Percentiles rank a stretch among this genome's conserved stretches.
phyloP scores from a whole-genome alignment of 2,888 invertebrate species.

The Eupeodes latifasciatus region DNA sequence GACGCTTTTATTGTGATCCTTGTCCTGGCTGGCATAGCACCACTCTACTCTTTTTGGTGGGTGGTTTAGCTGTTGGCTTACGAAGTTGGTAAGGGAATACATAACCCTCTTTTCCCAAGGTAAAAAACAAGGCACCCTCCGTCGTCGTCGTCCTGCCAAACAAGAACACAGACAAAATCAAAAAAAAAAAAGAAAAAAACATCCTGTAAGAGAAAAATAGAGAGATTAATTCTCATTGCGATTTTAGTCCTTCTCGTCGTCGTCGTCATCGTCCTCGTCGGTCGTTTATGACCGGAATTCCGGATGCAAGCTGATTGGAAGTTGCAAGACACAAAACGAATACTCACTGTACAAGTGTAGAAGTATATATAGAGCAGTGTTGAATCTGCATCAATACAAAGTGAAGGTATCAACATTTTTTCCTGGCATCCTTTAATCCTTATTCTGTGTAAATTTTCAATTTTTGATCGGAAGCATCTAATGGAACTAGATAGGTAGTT shows the following conservation, averaged over 20 bases:
- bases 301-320: conserved; percentile 59
- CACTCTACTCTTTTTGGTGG: background rate
- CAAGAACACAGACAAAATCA: conserved; percentile 23
- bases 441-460: conserved; percentile 53
- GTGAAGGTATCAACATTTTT: conserved; percentile 1
- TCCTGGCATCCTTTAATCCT: conserved; percentile 38
- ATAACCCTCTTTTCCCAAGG: conserved; percentile 55
- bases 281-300: conserved; percentile 74
- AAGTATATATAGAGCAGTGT: background rate
- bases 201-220: conserved; percentile 37
- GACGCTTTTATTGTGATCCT: conserved; percentile 57
- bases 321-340: conserved; percentile 41
- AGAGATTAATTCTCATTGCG: conserved; percentile 72
- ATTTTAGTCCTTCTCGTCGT: conserved; percentile 58
- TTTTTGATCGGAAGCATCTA: conserved; percentile 54
- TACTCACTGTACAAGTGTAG: background rate
- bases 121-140: conserved; percentile 51
- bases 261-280: conserved; percentile 55
- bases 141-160: background rate
- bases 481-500: conserved; percentile 28
- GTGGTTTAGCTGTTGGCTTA: background rate
- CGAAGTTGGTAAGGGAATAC: conserved; percentile 27
- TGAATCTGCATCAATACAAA: background rate
- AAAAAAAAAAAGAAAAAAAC: conserved; percentile 28
- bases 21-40: conserved; percentile 48